phyloP scores from a whole-genome alignment of 2,113 vertebrate genomes.

The Lutjanus erythropterus region DNA sequence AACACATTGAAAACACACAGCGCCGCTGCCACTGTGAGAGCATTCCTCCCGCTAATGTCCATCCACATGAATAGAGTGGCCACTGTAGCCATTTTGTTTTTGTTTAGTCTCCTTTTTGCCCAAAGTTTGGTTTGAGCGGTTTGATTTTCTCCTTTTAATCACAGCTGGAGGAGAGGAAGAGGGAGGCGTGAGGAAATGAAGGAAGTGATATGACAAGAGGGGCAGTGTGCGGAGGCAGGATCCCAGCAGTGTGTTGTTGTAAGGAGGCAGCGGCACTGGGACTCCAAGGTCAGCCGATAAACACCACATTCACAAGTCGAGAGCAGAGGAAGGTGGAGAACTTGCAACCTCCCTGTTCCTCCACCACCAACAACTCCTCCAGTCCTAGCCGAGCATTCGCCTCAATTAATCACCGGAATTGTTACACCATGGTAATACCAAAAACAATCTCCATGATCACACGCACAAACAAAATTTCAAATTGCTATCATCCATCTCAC shows the following conservation, averaged over 20 bases:
- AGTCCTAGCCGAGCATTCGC: constrained; percentile 38
- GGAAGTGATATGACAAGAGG: constrained; percentile 68
- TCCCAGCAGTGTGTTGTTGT: constrained; percentile 52
- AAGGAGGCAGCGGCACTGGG: constrained; percentile 41
- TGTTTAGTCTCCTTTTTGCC: constrained; percentile 67
- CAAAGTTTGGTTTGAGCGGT: constrained; percentile 53
- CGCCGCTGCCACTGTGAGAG: constrained; percentile 25
- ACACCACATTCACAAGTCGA: constrained; percentile 67
- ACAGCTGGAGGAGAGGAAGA: constrained; percentile 69
- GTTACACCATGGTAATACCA: constrained; percentile 80
- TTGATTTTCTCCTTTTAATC: constrained; percentile 70
- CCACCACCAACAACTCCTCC: constrained; percentile 28
- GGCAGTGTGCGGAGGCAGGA: constrained; percentile 63
- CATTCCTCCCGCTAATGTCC: constrained; percentile 55
- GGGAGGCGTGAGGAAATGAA: constrained; percentile 64
- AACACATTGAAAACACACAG: constrained; percentile 61
- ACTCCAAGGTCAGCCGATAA: constrained; percentile 77
- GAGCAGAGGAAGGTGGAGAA: constrained; percentile 47
- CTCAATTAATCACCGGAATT: constrained; percentile 82
- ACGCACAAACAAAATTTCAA: constrained; percentile 85
- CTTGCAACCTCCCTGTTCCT: constrained; percentile 36
- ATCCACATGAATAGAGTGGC: constrained; percentile 48
- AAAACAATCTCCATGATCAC: constrained; percentile 86
- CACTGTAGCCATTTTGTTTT: constrained; percentile 74
- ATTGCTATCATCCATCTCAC: constrained; percentile 86